Evolutionary conservation across 2,888 invertebrate genomes (phyloP).

Genomic region (Ichneumon xanthorius): DNA sequence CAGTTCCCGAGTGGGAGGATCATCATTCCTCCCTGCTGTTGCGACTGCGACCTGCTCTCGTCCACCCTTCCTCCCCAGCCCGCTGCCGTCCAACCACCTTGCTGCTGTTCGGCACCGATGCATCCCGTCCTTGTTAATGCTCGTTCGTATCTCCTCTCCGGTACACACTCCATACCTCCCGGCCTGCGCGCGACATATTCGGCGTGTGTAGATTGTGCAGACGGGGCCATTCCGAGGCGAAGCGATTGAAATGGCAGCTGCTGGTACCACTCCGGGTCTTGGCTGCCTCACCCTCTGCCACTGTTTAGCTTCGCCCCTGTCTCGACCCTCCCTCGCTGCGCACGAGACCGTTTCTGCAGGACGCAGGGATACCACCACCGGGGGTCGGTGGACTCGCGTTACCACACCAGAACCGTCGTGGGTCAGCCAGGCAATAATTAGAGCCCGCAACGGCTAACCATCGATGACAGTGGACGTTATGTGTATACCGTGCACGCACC

Average conservation of each 20-base stretch:
- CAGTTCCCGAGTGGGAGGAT: neutral
- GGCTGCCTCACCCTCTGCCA: neutral
- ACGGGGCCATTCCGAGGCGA: constrained; percentile 47
- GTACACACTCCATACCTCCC: constrained; percentile 6
- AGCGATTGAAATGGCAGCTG: constrained; percentile 56
- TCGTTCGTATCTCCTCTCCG: neutral
- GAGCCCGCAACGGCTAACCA: constrained; percentile 21
- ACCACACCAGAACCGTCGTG: constrained; percentile 7
- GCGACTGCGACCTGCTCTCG: neutral
- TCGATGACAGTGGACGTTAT: constrained; percentile 16
- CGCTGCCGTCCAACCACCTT: neutral
- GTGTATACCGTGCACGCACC: neutral
- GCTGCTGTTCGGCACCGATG: neutral
- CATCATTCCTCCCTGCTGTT: neutral
- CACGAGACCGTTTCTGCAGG: neutral
- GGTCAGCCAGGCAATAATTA: constrained; percentile 12
- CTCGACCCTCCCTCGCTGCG: neutral
- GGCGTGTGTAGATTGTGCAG: constrained; percentile 6
- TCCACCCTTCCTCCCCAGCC: neutral
- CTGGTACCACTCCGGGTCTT: constrained; percentile 32
- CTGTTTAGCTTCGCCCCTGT: constrained; percentile 14
- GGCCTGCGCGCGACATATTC: constrained; percentile 16
- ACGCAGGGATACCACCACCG: neutral
- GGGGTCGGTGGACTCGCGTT: neutral
- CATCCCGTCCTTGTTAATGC: neutral